Conservation (phyloP, 2,797 vertebrate species). For the Netta rufina region DNA sequence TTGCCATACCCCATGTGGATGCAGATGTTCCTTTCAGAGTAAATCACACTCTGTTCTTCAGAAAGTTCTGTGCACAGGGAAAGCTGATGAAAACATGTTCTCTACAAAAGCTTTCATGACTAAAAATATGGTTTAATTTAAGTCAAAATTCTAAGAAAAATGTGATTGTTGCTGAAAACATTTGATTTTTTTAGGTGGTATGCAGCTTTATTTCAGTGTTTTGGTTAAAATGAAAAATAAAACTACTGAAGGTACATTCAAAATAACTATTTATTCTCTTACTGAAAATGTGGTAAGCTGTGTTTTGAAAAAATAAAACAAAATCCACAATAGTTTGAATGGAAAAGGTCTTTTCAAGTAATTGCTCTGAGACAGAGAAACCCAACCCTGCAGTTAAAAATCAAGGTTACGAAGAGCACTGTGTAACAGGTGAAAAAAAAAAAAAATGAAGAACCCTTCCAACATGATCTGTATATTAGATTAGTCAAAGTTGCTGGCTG, state of each 20-base stretch:
- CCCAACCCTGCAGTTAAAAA: background rate
- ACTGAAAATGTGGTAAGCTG: background rate
- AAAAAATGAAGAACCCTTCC: background rate
- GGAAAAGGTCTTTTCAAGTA: background rate
- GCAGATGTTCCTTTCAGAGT: slow-evolving; percentile 32
- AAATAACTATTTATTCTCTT: background rate
- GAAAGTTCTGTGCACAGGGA: background rate
- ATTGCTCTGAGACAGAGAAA: background rate
- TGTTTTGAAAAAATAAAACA: background rate
- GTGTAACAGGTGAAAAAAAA: background rate
- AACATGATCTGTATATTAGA: background rate
- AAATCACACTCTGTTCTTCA: background rate
- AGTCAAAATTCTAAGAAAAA: slow-evolving; percentile 3
- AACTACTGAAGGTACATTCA: background rate
- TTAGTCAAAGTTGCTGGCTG: background rate
- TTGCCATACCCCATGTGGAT: background rate
- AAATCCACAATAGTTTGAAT: background rate
- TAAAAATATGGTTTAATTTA: slow-evolving; percentile 31
- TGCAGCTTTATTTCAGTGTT: background rate
- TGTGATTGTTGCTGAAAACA: background rate
- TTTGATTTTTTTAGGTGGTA: slow-evolving; percentile 4
- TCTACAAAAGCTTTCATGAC: background rate
- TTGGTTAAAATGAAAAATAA: background rate
- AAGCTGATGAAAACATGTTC: slow-evolving; percentile 27
- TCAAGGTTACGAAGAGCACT: background rate